A percentile compares a stretch with the other conserved stretches of the same genome.
Conservation (phyloP, 1,140 invertebrate genomes). For the Drosophila jambulina region DNA sequence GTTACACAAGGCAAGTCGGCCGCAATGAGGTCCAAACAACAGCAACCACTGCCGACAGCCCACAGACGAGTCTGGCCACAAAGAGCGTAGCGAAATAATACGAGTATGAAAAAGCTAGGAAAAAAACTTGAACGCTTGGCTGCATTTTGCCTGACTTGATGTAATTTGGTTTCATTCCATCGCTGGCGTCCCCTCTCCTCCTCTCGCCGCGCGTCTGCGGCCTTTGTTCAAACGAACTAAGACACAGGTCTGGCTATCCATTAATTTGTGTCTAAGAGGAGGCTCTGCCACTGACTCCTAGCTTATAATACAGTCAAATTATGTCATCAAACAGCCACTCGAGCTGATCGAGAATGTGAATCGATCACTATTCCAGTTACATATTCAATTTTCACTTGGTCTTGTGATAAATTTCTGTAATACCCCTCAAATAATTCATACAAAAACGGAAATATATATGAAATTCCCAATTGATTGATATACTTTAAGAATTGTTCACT, state of each 20-base stretch:
- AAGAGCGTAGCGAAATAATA: conserved; percentile 66
- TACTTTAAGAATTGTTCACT: not conserved
- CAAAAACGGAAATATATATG: not conserved
- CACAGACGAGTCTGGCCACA: conserved; percentile 70
- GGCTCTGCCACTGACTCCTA: conserved; percentile 16
- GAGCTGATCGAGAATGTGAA: not conserved
- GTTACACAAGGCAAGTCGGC: conserved; percentile 67
- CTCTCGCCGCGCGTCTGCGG: conserved; percentile 4
- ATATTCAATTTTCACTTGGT: not conserved
- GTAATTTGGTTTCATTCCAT: conserved; percentile 70
- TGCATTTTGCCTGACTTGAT: conserved; percentile 80
- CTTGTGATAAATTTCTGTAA: not conserved
- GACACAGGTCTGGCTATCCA: conserved; percentile 52
- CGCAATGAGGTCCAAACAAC: conserved; percentile 62
- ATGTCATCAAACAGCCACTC: conserved; percentile 47
- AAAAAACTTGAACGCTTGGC: conserved; percentile 68
- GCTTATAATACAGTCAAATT: conserved; percentile 48
- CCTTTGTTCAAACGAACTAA: conserved; percentile 38
- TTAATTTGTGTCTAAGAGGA: conserved; percentile 53
- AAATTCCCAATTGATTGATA: not conserved
- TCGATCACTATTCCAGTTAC: not conserved
- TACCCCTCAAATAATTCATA: not conserved
- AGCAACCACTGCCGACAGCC: conserved; percentile 27
- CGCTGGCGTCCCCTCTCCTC: conserved; percentile 27
- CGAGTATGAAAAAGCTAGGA: conserved; percentile 22